Conservation (phyloP, 2,797 vertebrate genomes). For the Tarsius wallacei region DNA sequence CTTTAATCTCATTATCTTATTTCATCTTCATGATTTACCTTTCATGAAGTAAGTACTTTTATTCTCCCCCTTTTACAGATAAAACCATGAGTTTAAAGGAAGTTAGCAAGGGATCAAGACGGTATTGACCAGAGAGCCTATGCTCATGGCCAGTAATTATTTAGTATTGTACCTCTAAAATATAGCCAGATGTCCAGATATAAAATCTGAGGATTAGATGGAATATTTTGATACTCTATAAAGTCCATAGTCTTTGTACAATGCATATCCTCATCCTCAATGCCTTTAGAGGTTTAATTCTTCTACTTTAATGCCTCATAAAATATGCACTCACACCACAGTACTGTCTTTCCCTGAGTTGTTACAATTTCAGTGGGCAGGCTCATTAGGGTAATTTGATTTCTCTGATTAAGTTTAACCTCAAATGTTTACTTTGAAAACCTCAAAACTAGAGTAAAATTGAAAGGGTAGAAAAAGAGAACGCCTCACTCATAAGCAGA, state of each 20-base stretch:
- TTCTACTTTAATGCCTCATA: background rate
- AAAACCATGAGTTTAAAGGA: background rate
- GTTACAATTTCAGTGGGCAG: background rate
- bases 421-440: background rate
- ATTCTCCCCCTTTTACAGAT: background rate
- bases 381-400: background rate
- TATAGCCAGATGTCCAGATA: background rate
- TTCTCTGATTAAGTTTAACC: background rate
- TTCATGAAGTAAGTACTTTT: background rate
- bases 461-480: background rate
- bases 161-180: background rate
- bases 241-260: background rate
- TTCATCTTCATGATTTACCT: slow-evolving; percentile 12
- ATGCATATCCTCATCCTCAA: background rate
- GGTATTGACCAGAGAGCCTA: background rate
- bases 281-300: background rate
- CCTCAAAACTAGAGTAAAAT: background rate
- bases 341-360: background rate
- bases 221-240: background rate
- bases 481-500: background rate
- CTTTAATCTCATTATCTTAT: slow-evolving; percentile 1
- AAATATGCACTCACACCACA: background rate
- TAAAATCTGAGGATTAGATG: background rate
- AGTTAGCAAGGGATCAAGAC: background rate
- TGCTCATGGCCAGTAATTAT: background rate